phyloP scores from a whole-genome alignment of 2,113 vertebrate genomes.

The Malurus cyaneus region DNA sequence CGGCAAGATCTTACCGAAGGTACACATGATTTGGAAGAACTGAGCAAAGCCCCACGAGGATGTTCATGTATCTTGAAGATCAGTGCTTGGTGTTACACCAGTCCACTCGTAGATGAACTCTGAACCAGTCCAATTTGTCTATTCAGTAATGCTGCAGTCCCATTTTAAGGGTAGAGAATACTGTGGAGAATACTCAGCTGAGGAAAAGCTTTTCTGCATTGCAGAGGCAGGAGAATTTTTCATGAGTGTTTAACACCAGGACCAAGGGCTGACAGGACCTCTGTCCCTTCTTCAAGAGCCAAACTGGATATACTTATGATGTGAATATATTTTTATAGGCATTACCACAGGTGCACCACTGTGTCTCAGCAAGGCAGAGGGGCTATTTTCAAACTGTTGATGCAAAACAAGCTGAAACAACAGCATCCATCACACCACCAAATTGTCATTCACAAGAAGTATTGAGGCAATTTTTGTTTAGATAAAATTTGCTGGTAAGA shows the following conservation, averaged over 20 bases:
- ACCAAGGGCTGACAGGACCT: neutral
- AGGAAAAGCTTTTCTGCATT: neutral
- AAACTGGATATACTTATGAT: neutral
- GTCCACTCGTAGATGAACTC: neutral
- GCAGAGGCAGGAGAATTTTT: neutral
- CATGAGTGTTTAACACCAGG: neutral
- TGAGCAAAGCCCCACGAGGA: neutral
- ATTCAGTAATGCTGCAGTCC: fast-evolving
- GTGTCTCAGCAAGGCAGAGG: neutral
- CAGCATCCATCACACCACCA: conserved; percentile 25
- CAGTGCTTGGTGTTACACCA: neutral
- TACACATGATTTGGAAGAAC: neutral
- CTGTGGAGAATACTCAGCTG: neutral
- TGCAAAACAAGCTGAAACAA: conserved; percentile 32
- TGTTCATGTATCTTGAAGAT: neutral
- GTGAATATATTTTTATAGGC: neutral
- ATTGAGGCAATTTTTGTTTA: conserved; percentile 57
- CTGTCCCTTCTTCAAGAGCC: neutral
- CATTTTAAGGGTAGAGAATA: neutral
- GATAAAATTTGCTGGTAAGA: conserved; percentile 64
- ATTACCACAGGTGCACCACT: neutral
- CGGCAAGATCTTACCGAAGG: fast-evolving
- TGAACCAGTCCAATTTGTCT: neutral
- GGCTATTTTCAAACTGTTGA: conserved; percentile 43
- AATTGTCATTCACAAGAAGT: conserved; percentile 60